Conservation (phyloP, 37 sponge, comb jelly and placozoan genomes). For the Geodia barretti region DNA sequence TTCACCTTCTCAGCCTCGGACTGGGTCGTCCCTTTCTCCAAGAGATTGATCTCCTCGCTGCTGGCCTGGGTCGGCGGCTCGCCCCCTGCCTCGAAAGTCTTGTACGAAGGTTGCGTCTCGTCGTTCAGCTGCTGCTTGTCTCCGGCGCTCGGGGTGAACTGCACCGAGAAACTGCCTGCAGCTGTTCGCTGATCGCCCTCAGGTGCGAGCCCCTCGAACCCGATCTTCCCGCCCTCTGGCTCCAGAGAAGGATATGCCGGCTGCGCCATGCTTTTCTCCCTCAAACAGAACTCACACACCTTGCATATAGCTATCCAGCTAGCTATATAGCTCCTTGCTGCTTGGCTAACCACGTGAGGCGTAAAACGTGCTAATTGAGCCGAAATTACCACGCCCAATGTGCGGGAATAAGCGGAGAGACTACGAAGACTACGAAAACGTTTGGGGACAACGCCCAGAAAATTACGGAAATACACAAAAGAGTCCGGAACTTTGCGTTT, state of each 20-base stretch:
- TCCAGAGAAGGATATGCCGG: constrained; percentile 10
- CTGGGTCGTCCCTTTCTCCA: constrained; percentile 3
- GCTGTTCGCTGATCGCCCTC: too few relatives aligned
- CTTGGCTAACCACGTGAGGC: too few relatives aligned
- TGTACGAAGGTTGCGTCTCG: background rate
- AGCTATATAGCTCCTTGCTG: too few relatives aligned
- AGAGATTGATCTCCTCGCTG: constrained; percentile 3
- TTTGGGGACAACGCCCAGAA: too few relatives aligned
- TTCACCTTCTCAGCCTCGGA: background rate
- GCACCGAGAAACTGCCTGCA: background rate
- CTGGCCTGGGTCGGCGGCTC: background rate
- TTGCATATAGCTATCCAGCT: too few relatives aligned
- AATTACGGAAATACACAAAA: too few relatives aligned
- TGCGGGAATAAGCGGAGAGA: too few relatives aligned
- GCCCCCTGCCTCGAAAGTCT: background rate
- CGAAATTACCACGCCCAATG: too few relatives aligned
- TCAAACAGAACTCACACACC: too few relatives aligned
- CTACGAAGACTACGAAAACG: too few relatives aligned
- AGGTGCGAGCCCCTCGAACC: constrained; percentile 8
- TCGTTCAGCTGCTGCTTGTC: background rate
- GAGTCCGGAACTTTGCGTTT: background rate
- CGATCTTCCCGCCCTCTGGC: constrained; percentile 5
- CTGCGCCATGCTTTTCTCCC: constrained; percentile 15
- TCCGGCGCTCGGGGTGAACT: background rate
- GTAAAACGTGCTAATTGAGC: too few relatives aligned